Evolutionary conservation across 2,888 invertebrate genomes (phyloP), one percentile per base, ranked within the genome.

Genomic region (Sylvicola cinctus): DNA sequence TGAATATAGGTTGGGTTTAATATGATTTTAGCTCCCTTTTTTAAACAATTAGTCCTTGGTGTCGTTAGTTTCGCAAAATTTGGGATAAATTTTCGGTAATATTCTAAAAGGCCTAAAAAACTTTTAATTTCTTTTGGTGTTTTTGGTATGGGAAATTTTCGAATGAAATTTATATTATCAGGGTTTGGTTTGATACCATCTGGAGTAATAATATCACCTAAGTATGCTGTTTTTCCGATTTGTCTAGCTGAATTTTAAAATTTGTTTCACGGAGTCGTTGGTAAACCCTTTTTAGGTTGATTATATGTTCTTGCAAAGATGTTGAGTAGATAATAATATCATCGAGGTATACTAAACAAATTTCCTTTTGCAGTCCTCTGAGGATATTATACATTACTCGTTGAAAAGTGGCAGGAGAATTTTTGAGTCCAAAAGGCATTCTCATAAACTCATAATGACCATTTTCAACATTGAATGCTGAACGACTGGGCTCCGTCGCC

Each of bases 151-250:
- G 41, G 40, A 23, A 39, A 45, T 10, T 46, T 41, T 37, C 39
- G 14, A 3, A 46, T 45, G 1, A 45, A 43, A 25, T 40, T 29
- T 4, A 47, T 46, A 41, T 52, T 51, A 1, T 42, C 40, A 1
- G 49, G 48, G 33, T 51, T n/a, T n/a, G n/a, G n/a, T n/a, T n/a
- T n/a, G n/a, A n/a, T n/a, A n/a, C n/a, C n/a, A n/a, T n/a, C n/a
- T 2, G 45, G 38, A 4, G 50, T 45, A 7, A 54, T 41, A 4
- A 52, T 36, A 33, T 50, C 50, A 4, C 53, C 50, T 12, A 54
- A 34, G 36, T 43, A 52, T 12, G 41, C 39, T 1, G 49, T 39
- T 41, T 44, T n/a, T n/a, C n/a, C n/a, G n/a, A n/a, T n/a, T n/a
- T n/a, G n/a, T n/a, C n/a, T n/a, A n/a, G n/a, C n/a, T n/a, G n/a